phyloP scores from a whole-genome alignment of 2,888 invertebrate species.

The Epinotia demarniana region DNA sequence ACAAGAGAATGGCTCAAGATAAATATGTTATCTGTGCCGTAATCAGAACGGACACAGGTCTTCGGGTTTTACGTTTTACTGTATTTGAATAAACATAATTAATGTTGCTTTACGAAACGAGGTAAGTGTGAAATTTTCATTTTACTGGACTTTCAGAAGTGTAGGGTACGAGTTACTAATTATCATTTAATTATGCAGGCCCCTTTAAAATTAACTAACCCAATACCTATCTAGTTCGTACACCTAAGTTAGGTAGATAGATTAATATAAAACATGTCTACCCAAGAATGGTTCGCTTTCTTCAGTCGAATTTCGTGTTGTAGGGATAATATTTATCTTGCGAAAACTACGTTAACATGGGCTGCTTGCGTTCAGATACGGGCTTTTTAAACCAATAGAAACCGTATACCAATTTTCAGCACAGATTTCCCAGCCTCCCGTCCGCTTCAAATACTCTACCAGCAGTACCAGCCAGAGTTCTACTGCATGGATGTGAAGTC shows the following conservation, averaged over 20 bases:
- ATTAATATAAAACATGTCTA: neutral
- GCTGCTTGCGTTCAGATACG: neutral
- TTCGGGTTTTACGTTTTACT: conserved; percentile 55
- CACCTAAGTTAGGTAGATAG: neutral
- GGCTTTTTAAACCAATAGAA: neutral
- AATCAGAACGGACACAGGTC: conserved; percentile 77
- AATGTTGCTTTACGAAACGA: conserved; percentile 20
- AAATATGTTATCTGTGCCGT: conserved; percentile 75
- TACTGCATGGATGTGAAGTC: neutral
- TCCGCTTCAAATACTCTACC: neutral
- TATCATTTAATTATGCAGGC: neutral
- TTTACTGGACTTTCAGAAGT: neutral
- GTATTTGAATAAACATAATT: conserved; percentile 50
- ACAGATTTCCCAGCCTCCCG: neutral
- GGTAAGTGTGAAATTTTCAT: conserved; percentile 4
- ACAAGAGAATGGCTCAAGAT: conserved; percentile 70
- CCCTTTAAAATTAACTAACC: neutral
- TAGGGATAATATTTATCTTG: neutral
- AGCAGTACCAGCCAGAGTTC: neutral
- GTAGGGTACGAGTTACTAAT: neutral
- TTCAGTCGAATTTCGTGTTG: neutral
- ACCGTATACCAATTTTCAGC: too few species aligned
- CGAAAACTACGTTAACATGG: neutral
- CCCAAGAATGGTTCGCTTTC: neutral
- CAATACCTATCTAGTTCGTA: too few species aligned